Evolutionary conservation across 2,797 vertebrate species (phyloP).

Genomic region (Siniperca obscura): DNA sequence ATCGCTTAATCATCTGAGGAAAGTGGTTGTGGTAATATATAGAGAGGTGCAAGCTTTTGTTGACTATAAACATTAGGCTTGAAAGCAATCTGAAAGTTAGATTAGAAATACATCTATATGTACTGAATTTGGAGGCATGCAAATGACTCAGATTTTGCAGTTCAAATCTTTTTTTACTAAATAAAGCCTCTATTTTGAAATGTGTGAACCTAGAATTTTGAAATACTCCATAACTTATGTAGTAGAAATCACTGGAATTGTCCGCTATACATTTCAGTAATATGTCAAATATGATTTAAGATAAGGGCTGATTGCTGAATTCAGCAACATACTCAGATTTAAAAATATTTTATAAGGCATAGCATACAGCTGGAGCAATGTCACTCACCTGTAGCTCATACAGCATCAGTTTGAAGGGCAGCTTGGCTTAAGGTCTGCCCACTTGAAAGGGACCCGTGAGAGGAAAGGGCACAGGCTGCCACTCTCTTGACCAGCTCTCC

Average conservation of each 20-base stretch:
- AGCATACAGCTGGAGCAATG: conserved; percentile 60
- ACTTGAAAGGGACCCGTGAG: conserved; percentile 69
- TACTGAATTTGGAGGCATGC: conserved; percentile 59
- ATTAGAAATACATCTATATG: conserved; percentile 67
- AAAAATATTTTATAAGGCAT: conserved; percentile 47
- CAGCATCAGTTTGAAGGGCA: conserved; percentile 76
- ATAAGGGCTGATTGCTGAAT: conserved; percentile 39
- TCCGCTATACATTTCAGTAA: conserved; percentile 10
- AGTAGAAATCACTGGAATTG: conserved; percentile 10
- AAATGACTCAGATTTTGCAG: conserved; percentile 65
- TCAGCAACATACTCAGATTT: conserved; percentile 38
- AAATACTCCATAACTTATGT: conserved; percentile 19
- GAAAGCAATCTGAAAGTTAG: conserved; percentile 71
- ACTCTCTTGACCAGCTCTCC: conserved; percentile 67
- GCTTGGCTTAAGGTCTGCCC: conserved; percentile 68
- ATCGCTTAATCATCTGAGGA: conserved; percentile 78
- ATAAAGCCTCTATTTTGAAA: conserved; percentile 49
- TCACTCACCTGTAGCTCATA: conserved; percentile 73
- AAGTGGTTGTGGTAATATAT: conserved; percentile 69
- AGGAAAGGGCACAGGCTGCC: conserved; percentile 73
- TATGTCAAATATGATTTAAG: conserved; percentile 17
- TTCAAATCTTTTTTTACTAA: conserved; percentile 51
- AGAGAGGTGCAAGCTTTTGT: conserved; percentile 68
- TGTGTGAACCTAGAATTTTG: conserved; percentile 13
- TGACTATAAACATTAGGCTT: conserved; percentile 72